A percentile compares a stretch with the other conserved stretches of the same genome.
Conservation (phyloP, 2,113 vertebrate species). For the Rana temporaria region DNA sequence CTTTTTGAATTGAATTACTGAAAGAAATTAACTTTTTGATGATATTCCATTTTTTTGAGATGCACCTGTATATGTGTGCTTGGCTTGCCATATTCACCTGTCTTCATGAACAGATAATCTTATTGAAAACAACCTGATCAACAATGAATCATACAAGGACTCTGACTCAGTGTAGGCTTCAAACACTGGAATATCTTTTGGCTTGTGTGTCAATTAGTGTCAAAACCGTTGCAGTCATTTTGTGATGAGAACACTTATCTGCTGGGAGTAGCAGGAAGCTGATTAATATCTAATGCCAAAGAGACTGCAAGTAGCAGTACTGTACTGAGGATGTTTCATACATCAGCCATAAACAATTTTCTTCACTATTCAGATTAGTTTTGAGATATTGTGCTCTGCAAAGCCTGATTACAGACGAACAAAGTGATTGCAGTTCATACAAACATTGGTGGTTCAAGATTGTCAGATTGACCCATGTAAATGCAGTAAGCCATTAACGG, state of each 20-base stretch:
- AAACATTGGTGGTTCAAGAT: not conserved
- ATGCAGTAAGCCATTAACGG: not conserved
- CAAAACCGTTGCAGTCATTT: conserved; percentile 38
- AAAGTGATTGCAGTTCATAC: not conserved
- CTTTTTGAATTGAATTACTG: too few species aligned
- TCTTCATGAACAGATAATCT: conserved; percentile 1
- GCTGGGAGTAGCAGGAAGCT: conserved; percentile 35
- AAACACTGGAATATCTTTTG: conserved; percentile 23
- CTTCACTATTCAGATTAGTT: not conserved
- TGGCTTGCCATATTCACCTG: not conserved
- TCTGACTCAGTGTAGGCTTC: not conserved
- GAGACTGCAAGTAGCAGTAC: conserved; percentile 21
- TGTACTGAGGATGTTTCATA: conserved; percentile 13
- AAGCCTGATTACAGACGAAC: not conserved
- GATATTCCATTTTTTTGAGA: too few species aligned
- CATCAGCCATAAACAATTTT: not conserved
- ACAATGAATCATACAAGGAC: conserved; percentile 32
- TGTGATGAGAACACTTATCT: conserved; percentile 39
- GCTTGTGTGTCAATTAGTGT: conserved; percentile 50
- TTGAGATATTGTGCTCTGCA: not conserved
- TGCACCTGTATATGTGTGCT: too few species aligned
- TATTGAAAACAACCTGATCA: not conserved
- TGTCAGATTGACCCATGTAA: not conserved
- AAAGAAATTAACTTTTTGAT: too few species aligned
- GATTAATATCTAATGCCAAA: conserved; percentile 44